These are phyloP conservation scores for Alcis repandata DNA, from an alignment of 2,888 invertebrate genomes.

Conservation along the genomic window DNA sequence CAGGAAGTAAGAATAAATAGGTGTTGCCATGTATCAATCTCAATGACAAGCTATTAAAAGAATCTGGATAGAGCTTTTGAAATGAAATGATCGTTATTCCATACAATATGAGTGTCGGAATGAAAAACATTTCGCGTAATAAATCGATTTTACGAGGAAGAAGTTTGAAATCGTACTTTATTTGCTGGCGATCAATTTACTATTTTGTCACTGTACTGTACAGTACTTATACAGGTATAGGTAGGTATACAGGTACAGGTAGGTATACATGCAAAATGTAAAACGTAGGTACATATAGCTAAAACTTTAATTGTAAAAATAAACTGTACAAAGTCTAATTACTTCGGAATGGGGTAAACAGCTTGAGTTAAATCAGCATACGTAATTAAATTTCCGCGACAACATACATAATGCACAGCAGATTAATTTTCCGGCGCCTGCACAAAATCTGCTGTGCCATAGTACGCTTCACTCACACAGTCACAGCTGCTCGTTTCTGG, in stretches of 20 bases:
- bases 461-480: constrained; percentile 23
- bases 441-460: constrained; percentile 11
- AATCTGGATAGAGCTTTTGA: constrained; percentile 3
- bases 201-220: too few relatives aligned
- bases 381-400: constrained; percentile 4
- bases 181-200: not conserved
- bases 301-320: not conserved
- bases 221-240: too few relatives aligned
- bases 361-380: not conserved
- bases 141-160: not conserved
- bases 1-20: constrained; percentile 4
- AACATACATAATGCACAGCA: constrained; percentile 4
- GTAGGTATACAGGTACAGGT: too few relatives aligned
- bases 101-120: not conserved
- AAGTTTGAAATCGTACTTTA: not conserved
- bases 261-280: too few relatives aligned
- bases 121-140: not conserved
- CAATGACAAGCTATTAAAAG: constrained; percentile 12
- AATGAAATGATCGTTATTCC: not conserved
- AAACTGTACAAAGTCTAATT: not conserved
- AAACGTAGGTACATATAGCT: too few relatives aligned
- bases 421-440: constrained; percentile 28
- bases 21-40: not conserved
- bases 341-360: not conserved
- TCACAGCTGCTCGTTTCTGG: constrained; percentile 7